Conservation (phyloP, 2,888 invertebrate genomes). For the Athetis lepigone region DNA sequence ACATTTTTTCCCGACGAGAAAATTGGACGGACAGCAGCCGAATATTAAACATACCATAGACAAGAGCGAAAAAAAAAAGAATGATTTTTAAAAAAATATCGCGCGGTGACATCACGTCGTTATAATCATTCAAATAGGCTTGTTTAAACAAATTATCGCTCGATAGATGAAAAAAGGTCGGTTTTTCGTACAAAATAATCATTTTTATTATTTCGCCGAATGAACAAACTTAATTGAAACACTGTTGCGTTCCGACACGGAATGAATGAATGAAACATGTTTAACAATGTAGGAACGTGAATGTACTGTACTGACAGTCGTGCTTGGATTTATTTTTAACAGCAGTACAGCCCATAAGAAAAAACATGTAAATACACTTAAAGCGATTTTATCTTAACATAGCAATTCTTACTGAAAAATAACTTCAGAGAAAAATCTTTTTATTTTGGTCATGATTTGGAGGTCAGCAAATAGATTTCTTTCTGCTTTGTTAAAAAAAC, state of each 20-base stretch:
- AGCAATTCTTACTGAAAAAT: too few species aligned
- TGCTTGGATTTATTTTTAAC: constrained; percentile 41
- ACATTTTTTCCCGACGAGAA: constrained; percentile 35
- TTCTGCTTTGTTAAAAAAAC: too few species aligned
- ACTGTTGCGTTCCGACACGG: constrained; percentile 47
- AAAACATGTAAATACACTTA: too few species aligned
- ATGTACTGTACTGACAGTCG: constrained; percentile 27
- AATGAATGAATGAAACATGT: constrained; percentile 45
- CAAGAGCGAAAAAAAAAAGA: constrained; percentile 23
- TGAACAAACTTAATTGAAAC: constrained; percentile 58
- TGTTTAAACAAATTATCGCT: constrained; percentile 58
- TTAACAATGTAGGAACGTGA: constrained; percentile 48
- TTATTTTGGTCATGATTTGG: too few species aligned
- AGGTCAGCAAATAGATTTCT: too few species aligned
- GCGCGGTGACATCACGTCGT: constrained; percentile 25
- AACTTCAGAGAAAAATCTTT: too few species aligned
- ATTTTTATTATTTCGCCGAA: constrained; percentile 58
- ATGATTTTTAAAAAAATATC: constrained; percentile 22
- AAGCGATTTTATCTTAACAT: too few species aligned
- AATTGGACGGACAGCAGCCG: constrained; percentile 49
- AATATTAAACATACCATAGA: constrained; percentile 50
- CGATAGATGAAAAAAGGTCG: constrained; percentile 38
- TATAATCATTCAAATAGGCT: constrained; percentile 49
- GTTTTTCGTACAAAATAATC: constrained; percentile 37
- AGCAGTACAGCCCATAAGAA: constrained; percentile 9